Percentiles rank a stretch among this genome's conserved stretches.
Evolutionary conservation across 2,888 invertebrate species (phyloP).

Genomic region (Orchesella flavescens): DNA sequence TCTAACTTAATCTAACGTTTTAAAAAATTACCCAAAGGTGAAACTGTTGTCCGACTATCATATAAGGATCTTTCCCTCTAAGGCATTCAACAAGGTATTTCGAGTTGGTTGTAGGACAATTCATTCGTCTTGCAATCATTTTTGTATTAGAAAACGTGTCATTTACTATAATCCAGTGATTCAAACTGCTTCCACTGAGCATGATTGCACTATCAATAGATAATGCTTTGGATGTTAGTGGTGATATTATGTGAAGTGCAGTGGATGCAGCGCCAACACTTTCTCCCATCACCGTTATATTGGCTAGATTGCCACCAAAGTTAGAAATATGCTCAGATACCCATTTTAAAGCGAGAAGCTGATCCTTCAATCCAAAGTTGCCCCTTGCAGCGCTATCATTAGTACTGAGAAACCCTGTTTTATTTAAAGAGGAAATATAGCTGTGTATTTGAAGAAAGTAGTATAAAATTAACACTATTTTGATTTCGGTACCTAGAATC

Average conservation of each 20-base stretch:
- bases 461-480: too few relatives aligned
- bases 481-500: too few relatives aligned
- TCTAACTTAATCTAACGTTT: too few relatives aligned
- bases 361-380: constrained; percentile 62
- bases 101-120: constrained; percentile 52
- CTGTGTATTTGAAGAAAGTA: too few relatives aligned
- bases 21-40: constrained; percentile 54
- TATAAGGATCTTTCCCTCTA: constrained; percentile 55
- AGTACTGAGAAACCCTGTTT: constrained; percentile 63
- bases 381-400: constrained; percentile 58
- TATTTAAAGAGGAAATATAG: too few relatives aligned
- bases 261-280: constrained; percentile 35
- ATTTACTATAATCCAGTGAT: constrained; percentile 65
- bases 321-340: constrained; percentile 51
- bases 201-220: constrained; percentile 60
- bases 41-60: constrained; percentile 62
- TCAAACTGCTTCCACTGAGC: constrained; percentile 61
- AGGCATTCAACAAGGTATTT: constrained; percentile 59
- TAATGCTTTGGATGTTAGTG: constrained; percentile 24
- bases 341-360: constrained; percentile 50
- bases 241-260: constrained; percentile 31
- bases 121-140: constrained; percentile 49
- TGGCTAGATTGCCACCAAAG: constrained; percentile 63
- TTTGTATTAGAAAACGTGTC: constrained; percentile 57
- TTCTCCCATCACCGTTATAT: constrained; percentile 66